Evolutionary conservation across 2,113 vertebrate species (phyloP).

Genomic region (Zosterops borbonicus): DNA sequence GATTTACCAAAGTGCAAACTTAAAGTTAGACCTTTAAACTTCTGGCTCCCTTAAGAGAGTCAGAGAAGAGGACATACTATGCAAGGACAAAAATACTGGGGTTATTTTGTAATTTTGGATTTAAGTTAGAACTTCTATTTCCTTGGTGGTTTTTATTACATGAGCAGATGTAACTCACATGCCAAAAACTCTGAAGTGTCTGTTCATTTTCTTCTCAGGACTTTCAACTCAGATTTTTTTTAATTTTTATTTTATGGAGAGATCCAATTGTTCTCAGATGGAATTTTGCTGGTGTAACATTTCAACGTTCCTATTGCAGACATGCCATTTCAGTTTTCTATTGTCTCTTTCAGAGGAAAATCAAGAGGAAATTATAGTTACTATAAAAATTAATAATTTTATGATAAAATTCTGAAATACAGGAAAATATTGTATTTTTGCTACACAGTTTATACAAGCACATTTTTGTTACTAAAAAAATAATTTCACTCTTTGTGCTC

Average conservation of each 20-base stretch:
- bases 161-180: background rate
- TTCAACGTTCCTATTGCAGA: background rate
- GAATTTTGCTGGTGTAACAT: background rate
- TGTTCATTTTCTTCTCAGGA: background rate
- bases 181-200: background rate
- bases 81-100: background rate
- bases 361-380: background rate
- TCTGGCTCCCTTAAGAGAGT: rapidly evolving
- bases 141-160: background rate
- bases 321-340: background rate
- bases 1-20: background rate
- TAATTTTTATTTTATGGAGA: background rate
- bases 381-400: background rate
- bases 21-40: background rate
- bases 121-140: background rate
- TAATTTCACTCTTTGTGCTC: background rate
- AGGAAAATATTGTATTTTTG: background rate
- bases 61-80: background rate
- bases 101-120: background rate
- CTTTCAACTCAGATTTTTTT: background rate
- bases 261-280: background rate
- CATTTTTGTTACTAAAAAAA: background rate
- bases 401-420: background rate
- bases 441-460: background rate
- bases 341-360: background rate